Base-by-base conservation (phyloP, 2,888 invertebrate genomes). In the Lepidocyrtoides sp. region DNA sequence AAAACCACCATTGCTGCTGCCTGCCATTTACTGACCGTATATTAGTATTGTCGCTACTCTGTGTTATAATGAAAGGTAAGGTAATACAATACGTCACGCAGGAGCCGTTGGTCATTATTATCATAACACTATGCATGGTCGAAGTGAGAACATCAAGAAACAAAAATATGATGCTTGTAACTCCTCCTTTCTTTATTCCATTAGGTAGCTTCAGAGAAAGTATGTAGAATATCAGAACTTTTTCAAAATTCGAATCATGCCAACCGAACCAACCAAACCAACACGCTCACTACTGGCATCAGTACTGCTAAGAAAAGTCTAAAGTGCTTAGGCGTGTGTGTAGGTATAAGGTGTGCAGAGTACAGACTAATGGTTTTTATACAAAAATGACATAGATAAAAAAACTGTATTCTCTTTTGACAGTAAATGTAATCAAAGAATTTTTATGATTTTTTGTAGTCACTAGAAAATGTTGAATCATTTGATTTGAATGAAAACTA, bases 181-280 rank as follows among this genome's bases (percentile, higher is more conserved):
- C 90, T 72, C 85, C 90, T 85, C 90, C 90, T 81, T 72, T 85
- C 29, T 85, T 69, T 69, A 54, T 69, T n/a, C 85, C 79, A 90
- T 81, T 85, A 66, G 72, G 54, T 20, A 77, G 54, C 84, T 72
- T 77, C 41, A 89, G 77, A 48, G 88, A 83, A 63, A 83, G 48
- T 17, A 72, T n/a, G n/a, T n/a, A n/a, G 44, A 69, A 8, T 20
- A 63, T 41, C 41, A 17, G 8, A 12, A 69, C 69, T 41, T 41
- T 69, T 63, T 29, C 32, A 29, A 32, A 29, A 66, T 32, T 66
- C 32, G n/a, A n/a, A n/a, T n/a, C n/a, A n/a, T n/a, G n/a, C n/a
- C n/a, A n/a, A n/a, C n/a, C n/a, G n/a, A n/a, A n/a, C n/a, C n/a
- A n/a, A n/a, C n/a, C n/a, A 66, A 60, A 26, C 14, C 23, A 23